Percentiles rank a stretch among this genome's conserved stretches.
phyloP scores from a whole-genome alignment of 2,888 invertebrate genomes.

The Cheilosia scutellata region DNA sequence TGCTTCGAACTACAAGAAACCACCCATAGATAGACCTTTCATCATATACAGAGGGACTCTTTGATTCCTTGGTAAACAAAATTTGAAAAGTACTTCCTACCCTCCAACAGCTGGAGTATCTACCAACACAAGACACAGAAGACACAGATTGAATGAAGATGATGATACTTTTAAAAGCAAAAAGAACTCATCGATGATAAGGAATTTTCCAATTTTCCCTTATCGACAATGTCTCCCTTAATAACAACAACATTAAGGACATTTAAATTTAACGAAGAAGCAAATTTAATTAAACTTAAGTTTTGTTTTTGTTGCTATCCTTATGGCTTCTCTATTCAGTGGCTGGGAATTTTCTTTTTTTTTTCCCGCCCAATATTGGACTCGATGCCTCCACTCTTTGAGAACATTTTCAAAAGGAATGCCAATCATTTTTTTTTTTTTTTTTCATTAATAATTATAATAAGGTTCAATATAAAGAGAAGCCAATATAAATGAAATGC shows the following conservation, averaged over 20 bases:
- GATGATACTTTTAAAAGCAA: constrained; percentile 66
- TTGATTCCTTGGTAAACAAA: constrained; percentile 24
- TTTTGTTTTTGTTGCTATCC: constrained; percentile 41
- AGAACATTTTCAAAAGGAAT: constrained; percentile 59
- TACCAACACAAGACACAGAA: constrained; percentile 17
- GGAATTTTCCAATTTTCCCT: constrained; percentile 72
- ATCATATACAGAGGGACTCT: neutral
- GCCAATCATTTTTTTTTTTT: constrained; percentile 55
- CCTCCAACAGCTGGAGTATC: neutral
- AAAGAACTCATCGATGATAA: constrained; percentile 68
- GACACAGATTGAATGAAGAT: constrained; percentile 52
- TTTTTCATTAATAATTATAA: constrained; percentile 71
- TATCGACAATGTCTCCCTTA: constrained; percentile 31
- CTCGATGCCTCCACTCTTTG: neutral
- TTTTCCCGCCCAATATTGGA: neutral
- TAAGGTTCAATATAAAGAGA: constrained; percentile 51
- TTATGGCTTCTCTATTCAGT: constrained; percentile 20
- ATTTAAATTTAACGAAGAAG: constrained; percentile 65
- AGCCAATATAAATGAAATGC: constrained; percentile 62
- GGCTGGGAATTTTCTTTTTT: neutral
- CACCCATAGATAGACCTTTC: neutral
- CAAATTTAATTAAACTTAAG: constrained; percentile 73
- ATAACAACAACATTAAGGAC: constrained; percentile 48
- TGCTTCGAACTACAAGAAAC: neutral
- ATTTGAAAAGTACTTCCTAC: constrained; percentile 57